phyloP scores from a whole-genome alignment of 2,797 vertebrate species.

The Setipinna tenuifilis region DNA sequence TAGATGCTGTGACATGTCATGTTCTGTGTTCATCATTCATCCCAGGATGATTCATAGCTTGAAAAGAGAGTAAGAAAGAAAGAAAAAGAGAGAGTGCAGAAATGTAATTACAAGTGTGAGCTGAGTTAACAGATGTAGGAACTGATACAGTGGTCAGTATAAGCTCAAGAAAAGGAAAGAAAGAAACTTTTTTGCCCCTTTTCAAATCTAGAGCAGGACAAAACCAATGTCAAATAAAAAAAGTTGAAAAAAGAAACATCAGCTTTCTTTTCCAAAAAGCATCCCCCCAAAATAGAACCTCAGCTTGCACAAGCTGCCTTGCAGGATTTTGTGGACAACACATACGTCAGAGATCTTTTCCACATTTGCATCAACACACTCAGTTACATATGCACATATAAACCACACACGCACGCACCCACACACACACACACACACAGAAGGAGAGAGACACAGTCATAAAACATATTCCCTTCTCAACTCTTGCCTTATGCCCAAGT shows the following conservation, averaged over 20 bases:
- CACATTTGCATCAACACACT: not conserved
- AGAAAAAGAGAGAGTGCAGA: not conserved
- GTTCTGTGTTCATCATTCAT: too few species aligned
- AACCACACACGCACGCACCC: not conserved
- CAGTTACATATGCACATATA: not conserved
- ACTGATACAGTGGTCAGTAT: not conserved
- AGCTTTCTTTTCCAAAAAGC: not conserved
- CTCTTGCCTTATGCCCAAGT: not conserved
- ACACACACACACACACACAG: not conserved
- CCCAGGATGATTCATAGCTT: too few species aligned
- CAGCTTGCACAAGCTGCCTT: not conserved
- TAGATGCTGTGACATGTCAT: not conserved
- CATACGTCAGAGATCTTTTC: not conserved
- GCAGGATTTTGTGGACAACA: not conserved
- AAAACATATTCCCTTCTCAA: not conserved
- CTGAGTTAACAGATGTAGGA: not conserved
- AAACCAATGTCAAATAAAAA: slow-evolving; percentile 20
- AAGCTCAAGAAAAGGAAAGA: not conserved
- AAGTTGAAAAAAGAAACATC: not conserved
- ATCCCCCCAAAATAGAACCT: not conserved
- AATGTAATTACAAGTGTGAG: not conserved
- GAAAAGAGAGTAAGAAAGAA: too few species aligned
- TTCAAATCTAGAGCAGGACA: not conserved
- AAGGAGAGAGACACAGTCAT: not conserved
- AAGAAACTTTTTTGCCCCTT: not conserved